Base-by-base conservation (phyloP, 2,797 vertebrate genomes). In the Paedocypris micromegethes region DNA sequence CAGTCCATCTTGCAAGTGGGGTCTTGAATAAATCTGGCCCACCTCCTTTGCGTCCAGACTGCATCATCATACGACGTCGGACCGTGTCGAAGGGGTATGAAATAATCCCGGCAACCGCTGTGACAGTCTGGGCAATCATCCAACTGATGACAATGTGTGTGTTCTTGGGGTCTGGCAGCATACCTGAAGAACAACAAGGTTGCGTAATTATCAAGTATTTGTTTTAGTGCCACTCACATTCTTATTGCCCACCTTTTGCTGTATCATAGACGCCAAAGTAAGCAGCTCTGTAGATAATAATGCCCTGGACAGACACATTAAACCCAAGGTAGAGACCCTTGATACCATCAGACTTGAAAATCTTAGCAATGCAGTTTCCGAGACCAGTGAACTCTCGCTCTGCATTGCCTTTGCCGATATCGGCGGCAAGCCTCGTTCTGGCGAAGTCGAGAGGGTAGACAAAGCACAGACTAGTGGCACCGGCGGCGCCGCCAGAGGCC, bases 51-150 rank as follows among this genome's bases (percentile, higher is more conserved):
- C 97, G 92, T 74, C 97, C 97, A 9, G 97, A 99, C 90, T 99
- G 97, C 97, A 99, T 99, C 97, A 99, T 99, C 97, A 99, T 99
- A 84, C 97, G 92, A 90, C 97, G 95, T 70, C 97, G 91, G 80
- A 99, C 97, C 0, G 97, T 99, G 86, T 99, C 97, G 50, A 99
- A 98, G 58, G 97, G 97, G 72, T 99, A 99, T 49, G 97, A 99
- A 77, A 94, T 80, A 58, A 99, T 79, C 51, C 97, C 97, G 0
- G 97, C 90, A 1, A 83, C 93, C 0, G 97, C 97, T 0, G 97
- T 99, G 75, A 99, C 97, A 0, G 77, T 86, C 91, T 99, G 97
- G 78, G 97, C 97, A 40, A 99, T 99, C 96, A 98, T 98, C 97
- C 97, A 99, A 86, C 88, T 98, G 75, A 99, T 72, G 1, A 99